Conservation (phyloP, 37 sponge, comb jelly and placozoan species). For the Axinella damicornis region DNA sequence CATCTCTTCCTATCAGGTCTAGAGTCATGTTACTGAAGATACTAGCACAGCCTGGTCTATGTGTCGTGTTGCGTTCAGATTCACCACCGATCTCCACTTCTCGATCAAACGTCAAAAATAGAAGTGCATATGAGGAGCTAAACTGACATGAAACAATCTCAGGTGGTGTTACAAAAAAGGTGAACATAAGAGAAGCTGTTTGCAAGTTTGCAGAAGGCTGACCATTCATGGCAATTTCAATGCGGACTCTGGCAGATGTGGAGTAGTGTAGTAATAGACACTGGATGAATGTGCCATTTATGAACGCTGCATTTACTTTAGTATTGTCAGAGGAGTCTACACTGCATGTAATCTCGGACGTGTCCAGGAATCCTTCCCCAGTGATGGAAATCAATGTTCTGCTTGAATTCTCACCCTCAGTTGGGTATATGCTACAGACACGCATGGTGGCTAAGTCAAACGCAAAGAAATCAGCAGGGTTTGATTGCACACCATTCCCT, state of each 20-base stretch:
- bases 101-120: constrained; percentile 69
- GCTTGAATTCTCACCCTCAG: constrained; percentile 39
- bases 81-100: constrained; percentile 81
- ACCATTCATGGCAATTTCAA: constrained; percentile 57
- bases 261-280: constrained; percentile 45
- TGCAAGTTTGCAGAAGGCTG: constrained; percentile 26
- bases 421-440: constrained; percentile 49
- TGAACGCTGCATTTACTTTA: constrained; percentile 17
- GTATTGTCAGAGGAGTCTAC: background rate
- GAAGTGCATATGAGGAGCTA: constrained; percentile 45
- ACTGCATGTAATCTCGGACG: constrained; percentile 29
- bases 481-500: background rate
- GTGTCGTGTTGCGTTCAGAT: background rate
- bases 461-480: constrained; percentile 18
- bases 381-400: constrained; percentile 10
- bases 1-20: constrained; percentile 14
- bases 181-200: constrained; percentile 15
- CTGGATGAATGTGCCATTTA: constrained; percentile 14
- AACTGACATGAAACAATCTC: background rate
- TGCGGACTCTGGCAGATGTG: constrained; percentile 5
- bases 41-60: constrained; percentile 22
- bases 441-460: constrained; percentile 43
- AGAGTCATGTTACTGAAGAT: constrained; percentile 42
- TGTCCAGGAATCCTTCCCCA: constrained; percentile 47
- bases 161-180: constrained; percentile 70